Evolutionary conservation across 2,113 vertebrate genomes (phyloP).

Genomic region (Caloenas nicobarica): DNA sequence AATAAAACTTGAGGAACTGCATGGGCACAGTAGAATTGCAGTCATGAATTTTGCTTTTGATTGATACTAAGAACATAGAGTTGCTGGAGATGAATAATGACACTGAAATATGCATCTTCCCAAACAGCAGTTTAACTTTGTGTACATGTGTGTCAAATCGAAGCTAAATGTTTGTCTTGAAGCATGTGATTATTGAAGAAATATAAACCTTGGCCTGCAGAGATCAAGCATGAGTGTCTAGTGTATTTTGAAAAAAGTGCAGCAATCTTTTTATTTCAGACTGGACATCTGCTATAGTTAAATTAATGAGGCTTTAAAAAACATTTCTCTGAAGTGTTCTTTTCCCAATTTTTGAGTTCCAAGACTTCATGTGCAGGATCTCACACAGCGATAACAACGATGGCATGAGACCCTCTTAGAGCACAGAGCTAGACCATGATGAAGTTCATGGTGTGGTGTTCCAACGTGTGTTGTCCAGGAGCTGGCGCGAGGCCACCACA

Average conservation of each 20-base stretch:
- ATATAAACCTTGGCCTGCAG: not conserved
- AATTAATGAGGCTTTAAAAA: not conserved
- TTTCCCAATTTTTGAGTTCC: not conserved
- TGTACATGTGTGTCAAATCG: not conserved
- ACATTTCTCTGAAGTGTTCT: not conserved
- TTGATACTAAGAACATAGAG: not conserved
- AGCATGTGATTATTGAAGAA: not conserved
- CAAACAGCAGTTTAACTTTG: not conserved
- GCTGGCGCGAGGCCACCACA: not conserved
- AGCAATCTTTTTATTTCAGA: not conserved
- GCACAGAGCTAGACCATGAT: not conserved
- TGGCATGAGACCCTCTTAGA: not conserved
- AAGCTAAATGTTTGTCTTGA: not conserved
- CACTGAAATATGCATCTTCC: not conserved
- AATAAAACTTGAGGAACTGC: conserved; percentile 7
- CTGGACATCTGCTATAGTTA: not conserved
- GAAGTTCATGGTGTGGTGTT: not conserved
- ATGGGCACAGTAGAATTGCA: not conserved
- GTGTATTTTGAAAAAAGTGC: not conserved
- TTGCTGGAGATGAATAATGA: not conserved
- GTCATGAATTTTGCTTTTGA: conserved; percentile 29
- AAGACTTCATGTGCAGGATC: not conserved
- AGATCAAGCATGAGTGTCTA: not conserved
- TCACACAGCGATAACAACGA: accelerated
- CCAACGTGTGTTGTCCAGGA: not conserved